These are phyloP conservation scores for Podarcis siculus DNA, from an alignment of 2,797 vertebrate species.

Conservation along the genomic window DNA sequence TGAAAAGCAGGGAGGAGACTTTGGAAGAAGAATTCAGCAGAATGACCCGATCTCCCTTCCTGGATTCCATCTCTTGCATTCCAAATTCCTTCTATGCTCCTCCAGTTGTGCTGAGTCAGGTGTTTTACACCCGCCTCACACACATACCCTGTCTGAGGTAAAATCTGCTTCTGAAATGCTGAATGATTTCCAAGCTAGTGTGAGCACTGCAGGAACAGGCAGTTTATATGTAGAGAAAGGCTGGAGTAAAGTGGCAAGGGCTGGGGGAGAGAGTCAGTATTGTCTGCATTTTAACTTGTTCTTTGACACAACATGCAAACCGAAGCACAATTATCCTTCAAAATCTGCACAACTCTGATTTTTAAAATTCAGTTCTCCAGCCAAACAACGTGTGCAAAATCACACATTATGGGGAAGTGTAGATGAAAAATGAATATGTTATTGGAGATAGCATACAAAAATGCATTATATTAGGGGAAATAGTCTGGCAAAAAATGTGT, in stretches of 20 bases:
- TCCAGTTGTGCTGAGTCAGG: constrained; percentile 32
- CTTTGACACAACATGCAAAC: too few relatives aligned
- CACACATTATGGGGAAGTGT: too few relatives aligned
- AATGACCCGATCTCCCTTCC: background rate
- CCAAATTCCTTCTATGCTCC: background rate
- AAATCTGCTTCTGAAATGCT: constrained; percentile 57
- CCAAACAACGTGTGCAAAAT: too few relatives aligned
- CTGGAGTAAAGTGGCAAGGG: background rate
- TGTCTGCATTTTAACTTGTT: background rate
- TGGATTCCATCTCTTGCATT: background rate
- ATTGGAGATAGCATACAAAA: too few relatives aligned
- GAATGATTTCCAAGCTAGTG: constrained; percentile 50
- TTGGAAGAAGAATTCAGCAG: background rate
- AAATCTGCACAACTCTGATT: too few relatives aligned
- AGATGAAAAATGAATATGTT: too few relatives aligned
- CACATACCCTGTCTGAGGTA: constrained; percentile 42
- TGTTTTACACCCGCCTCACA: constrained; percentile 28
- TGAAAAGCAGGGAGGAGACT: background rate
- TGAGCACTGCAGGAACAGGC: constrained; percentile 53
- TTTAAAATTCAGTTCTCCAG: too few relatives aligned
- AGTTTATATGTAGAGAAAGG: background rate
- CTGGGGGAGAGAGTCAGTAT: background rate
- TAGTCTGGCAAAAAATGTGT: too few relatives aligned
- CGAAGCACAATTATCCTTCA: too few relatives aligned
- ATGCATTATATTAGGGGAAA: too few relatives aligned